Evolutionary conservation across 2,797 vertebrate species (phyloP), one percentile per base, ranked within the genome.

Genomic region (Arrhamphus sclerolepis): DNA sequence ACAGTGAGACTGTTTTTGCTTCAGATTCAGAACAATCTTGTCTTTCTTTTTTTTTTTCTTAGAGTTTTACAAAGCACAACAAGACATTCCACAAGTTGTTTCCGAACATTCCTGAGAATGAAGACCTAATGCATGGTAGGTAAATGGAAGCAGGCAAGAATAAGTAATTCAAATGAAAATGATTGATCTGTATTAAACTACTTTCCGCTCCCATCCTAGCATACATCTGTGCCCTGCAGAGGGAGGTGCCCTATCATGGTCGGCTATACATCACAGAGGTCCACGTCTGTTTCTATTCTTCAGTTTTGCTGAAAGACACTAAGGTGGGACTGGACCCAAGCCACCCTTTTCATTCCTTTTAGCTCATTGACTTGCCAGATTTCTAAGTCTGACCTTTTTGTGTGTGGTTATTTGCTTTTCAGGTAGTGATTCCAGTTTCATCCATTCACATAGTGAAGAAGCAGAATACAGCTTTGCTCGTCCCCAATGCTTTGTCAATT

Each of bases 191-290:
- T 40, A 11, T 70, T 0, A 31, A 58, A 50, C 39, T 62, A 21
- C 46, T 17, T 11, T 46, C 1, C n/a, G 22, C 17, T 65, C 7
- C 16, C 56, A 10, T 59, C 42, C 49, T 70, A 95, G 94, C 94
- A 21, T 95, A 94, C 86, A 84, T 95, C 28, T 96, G 96, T 14
- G 93, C 96, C 49, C 92, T 96, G 84, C 95, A 95, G 78, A 92
- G 88, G 67, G 95, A 96, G 63, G 91, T 96, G 56, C 93, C 94
- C 56, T 96, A 95, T 75, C 94, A 94, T 0, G 95, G 96, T 52
- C 91, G 93, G 39, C 92, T 96, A 18, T 97, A 95, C 44, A 43
- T 96, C 75, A 93, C 93, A 0, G 88, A 91, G 20, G 79, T 44
- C 26, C 78, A 94, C 0, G 39, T 94, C 78, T 95, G 93, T 80